These are phyloP conservation scores for Falco naumanni DNA, from an alignment of 2,797 vertebrate genomes.

Conservation along the genomic window DNA sequence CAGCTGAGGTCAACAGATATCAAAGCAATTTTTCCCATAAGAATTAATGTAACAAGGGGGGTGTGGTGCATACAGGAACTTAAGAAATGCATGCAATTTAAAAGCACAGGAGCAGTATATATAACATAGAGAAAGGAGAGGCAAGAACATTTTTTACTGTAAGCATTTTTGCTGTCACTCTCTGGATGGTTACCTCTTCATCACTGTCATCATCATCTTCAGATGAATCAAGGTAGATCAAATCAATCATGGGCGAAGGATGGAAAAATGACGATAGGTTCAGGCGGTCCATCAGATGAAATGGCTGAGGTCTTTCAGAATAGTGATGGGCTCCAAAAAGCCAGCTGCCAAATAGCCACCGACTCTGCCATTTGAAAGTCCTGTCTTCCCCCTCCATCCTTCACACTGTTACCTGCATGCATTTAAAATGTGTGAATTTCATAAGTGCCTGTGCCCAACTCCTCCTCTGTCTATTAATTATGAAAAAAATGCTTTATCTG, in stretches of 20 bases:
- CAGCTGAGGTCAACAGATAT: constrained; percentile 54
- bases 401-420: background rate
- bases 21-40: constrained; percentile 25
- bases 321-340: background rate
- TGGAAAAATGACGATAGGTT: constrained; percentile 20
- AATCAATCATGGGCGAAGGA: background rate
- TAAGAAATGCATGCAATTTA: constrained; percentile 11
- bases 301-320: background rate
- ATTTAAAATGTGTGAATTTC: background rate
- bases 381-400: background rate
- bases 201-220: constrained; percentile 61
- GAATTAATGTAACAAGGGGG: constrained; percentile 51
- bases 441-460: background rate
- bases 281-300: background rate
- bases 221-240: constrained; percentile 40
- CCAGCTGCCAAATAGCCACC: background rate
- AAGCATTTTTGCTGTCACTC: constrained; percentile 30
- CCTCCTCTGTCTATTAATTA: background rate
- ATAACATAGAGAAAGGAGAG: background rate
- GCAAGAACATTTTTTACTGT: constrained; percentile 37
- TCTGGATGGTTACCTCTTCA: constrained; percentile 26
- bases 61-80: constrained; percentile 20
- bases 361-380: background rate
- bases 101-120: background rate
- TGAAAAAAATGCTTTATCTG: background rate